A percentile compares a stretch with the other conserved stretches of the same genome.
Conservation (phyloP, 2,888 invertebrate genomes). For the Julus scandinavius region DNA sequence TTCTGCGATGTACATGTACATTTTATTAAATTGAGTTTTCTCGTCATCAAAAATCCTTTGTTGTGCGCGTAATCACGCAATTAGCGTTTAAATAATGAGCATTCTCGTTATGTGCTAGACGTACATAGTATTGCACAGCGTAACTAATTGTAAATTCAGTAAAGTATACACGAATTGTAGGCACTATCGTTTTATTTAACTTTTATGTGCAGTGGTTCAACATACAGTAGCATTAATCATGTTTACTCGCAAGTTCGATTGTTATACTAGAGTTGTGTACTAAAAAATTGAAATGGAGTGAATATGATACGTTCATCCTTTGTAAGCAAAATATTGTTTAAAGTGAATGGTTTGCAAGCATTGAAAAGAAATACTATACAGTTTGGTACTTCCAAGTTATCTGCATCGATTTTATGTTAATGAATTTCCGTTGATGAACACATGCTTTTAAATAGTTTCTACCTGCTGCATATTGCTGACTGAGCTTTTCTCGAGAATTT, state of each 20-base stretch:
- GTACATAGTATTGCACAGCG: not conserved
- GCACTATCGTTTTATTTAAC: not conserved
- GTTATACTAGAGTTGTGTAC: no score
- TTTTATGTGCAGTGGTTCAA: not conserved
- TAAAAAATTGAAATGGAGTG: not conserved
- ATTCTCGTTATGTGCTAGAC: not conserved
- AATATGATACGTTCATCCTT: not conserved
- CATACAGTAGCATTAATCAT: not conserved
- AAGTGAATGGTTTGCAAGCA: not conserved
- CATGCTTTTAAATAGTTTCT: not conserved
- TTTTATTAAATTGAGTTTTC: not conserved
- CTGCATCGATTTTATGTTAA: constrained; percentile 15
- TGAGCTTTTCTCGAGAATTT: not conserved
- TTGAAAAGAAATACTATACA: not conserved
- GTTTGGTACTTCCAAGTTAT: not conserved
- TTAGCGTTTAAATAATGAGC: constrained; percentile 29
- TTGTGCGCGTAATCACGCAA: not conserved
- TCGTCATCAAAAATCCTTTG: not conserved
- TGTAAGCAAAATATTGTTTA: no score
- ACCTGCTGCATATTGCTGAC: not conserved
- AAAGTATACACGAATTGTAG: not conserved
- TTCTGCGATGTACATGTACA: not conserved
- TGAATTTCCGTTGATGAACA: not conserved
- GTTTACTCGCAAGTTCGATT: not conserved
- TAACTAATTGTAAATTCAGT: not conserved